Conservation (phyloP, 1,140 invertebrate genomes). For the Bombyx mori region DNA sequence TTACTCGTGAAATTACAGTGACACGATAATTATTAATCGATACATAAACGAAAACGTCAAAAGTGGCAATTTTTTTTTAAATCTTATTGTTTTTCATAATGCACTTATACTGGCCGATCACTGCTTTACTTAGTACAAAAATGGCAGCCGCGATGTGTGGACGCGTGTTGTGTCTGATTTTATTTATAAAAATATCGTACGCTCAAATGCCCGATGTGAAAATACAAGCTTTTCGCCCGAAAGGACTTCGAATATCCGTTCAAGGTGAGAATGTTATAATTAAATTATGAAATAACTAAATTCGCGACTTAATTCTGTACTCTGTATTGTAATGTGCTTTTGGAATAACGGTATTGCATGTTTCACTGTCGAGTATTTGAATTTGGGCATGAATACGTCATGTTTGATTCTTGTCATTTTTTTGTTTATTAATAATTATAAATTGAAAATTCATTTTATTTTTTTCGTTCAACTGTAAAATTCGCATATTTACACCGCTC, state of each 20-base stretch:
- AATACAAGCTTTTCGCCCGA: conserved; percentile 19
- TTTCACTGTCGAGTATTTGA: background rate
- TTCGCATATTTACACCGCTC: no score
- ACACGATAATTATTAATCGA: no score
- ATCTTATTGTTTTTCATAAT: background rate
- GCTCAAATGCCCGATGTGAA: conserved; percentile 26
- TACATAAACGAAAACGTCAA: no score
- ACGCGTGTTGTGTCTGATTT: conserved; percentile 5
- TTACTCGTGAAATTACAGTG: no score
- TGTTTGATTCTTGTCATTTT: conserved; percentile 6
- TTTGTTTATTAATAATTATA: background rate
- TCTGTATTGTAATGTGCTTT: no score
- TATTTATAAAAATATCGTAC: background rate
- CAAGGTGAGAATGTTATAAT: conserved; percentile 12
- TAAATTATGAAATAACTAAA: no score
- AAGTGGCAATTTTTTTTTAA: background rate
- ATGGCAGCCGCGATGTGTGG: conserved; percentile 5
- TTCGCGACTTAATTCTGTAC: no score
- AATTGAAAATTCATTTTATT: background rate
- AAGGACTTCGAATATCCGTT: conserved; percentile 22
- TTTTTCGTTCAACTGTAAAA: no score
- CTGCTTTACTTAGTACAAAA: conserved; percentile 7
- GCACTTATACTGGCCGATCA: background rate
- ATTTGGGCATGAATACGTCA: background rate
- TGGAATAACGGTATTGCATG: background rate